Percentiles rank a stretch among this genome's conserved stretches.
Conservation (phyloP, 2,113 vertebrate species). For the Isurus oxyrinchus region DNA sequence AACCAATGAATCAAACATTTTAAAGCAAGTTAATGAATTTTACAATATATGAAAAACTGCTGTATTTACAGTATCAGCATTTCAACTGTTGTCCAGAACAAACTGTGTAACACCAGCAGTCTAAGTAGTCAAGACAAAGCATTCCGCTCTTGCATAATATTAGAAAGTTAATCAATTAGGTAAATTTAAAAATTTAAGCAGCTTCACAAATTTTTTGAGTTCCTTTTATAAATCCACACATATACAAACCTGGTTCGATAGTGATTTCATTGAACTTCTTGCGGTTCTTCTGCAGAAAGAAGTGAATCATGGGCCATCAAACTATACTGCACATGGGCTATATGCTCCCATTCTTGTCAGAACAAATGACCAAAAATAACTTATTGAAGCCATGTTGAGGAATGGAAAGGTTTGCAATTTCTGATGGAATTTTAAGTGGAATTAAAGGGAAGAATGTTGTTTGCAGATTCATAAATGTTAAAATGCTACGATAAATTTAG, state of each 20-base stretch:
- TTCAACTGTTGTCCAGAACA: background rate
- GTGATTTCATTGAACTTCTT: background rate
- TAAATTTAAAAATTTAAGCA: background rate
- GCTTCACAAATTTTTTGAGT: background rate
- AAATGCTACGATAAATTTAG: background rate
- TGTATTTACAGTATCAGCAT: background rate
- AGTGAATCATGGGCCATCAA: background rate
- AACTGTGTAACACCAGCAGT: background rate
- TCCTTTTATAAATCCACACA: background rate
- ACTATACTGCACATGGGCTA: background rate
- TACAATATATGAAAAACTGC: background rate
- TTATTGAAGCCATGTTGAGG: background rate
- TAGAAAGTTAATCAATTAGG: background rate
- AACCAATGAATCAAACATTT: background rate
- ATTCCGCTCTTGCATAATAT: background rate
- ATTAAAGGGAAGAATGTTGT: background rate
- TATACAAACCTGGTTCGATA: background rate
- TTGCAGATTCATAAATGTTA: background rate
- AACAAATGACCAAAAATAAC: background rate
- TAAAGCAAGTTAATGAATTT: background rate
- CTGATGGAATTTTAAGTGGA: background rate
- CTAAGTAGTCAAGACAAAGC: background rate
- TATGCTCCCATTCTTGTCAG: background rate
- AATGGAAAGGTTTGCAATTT: background rate
- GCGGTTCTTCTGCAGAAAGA: background rate